These are phyloP conservation scores for Penelope pileata DNA, from an alignment of 2,113 vertebrate genomes.

Conservation along the genomic window DNA sequence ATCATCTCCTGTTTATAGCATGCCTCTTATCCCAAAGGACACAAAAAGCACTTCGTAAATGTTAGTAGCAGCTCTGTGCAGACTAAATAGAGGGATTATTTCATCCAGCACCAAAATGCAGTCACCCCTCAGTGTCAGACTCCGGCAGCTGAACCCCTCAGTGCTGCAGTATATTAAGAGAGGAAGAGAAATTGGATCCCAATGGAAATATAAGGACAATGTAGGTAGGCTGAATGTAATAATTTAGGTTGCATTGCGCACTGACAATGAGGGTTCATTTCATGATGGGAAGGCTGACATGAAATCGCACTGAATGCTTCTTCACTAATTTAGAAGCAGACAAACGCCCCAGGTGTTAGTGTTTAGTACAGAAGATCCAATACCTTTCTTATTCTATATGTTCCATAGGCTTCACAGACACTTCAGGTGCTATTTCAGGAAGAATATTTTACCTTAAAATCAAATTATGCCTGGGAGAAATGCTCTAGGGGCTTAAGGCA, in stretches of 20 bases:
- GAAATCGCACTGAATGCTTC: background rate
- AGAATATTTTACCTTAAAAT: constrained; percentile 19
- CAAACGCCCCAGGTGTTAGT: background rate
- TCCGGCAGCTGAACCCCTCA: background rate
- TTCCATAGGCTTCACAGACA: background rate
- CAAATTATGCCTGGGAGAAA: background rate
- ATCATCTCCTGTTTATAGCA: constrained; percentile 31
- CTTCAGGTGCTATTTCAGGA: background rate
- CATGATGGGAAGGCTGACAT: background rate
- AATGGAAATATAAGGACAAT: background rate
- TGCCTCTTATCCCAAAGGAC: constrained; percentile 24
- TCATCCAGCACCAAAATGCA: constrained; percentile 14
- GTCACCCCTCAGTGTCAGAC: background rate
- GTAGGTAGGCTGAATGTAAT: background rate
- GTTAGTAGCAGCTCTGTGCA: constrained; percentile 12
- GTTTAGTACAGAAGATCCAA: background rate
- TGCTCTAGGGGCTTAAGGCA: background rate
- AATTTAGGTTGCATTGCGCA: background rate
- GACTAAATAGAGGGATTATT: constrained; percentile 61
- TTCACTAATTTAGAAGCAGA: background rate
- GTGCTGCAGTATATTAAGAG: background rate
- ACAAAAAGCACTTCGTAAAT: constrained; percentile 30
- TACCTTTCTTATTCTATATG: background rate
- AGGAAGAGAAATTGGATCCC: constrained; percentile 4
- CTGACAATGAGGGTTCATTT: background rate